phyloP scores from a whole-genome alignment of 1,140 invertebrate genomes.

The Tenebrio molitor region DNA sequence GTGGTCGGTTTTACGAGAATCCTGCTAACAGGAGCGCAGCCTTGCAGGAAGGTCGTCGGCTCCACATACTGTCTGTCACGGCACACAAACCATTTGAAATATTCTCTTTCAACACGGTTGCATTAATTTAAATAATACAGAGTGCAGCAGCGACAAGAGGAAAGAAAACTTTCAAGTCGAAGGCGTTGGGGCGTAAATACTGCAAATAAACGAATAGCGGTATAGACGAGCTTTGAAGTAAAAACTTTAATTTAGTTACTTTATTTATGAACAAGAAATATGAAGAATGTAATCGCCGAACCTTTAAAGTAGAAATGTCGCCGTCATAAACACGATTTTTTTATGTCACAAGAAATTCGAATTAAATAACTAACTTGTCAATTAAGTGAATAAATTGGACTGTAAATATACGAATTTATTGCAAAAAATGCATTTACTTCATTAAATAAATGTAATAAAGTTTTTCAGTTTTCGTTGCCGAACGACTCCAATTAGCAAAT shows the following conservation, averaged over 20 bases:
- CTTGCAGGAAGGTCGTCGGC: constrained; percentile 12
- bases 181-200: too few species aligned
- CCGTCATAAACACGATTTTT: constrained; percentile 37
- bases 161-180: too few species aligned
- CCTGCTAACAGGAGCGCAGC: constrained; percentile 39
- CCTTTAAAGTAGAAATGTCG: constrained; percentile 22
- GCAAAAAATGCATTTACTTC: constrained; percentile 36
- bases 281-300: constrained; percentile 29
- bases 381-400: constrained; percentile 36
- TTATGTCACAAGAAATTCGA: constrained; percentile 31
- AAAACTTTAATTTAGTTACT: constrained; percentile 23
- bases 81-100: not conserved
- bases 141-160: too few species aligned
- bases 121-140: constrained; percentile 14
- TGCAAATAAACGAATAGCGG: too few species aligned
- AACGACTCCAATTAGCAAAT: constrained; percentile 25
- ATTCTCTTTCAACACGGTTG: not conserved
- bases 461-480: constrained; percentile 14
- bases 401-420: constrained; percentile 28
- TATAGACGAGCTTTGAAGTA: too few species aligned
- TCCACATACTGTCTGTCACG: constrained; percentile 7
- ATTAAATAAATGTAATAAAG: constrained; percentile 24
- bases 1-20: constrained; percentile 46
- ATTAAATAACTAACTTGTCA: constrained; percentile 36
- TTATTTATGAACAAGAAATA: constrained; percentile 14